A percentile compares a stretch with the other conserved stretches of the same genome.
phyloP scores from a whole-genome alignment of 1,140 invertebrate genomes.

The Cotesia vestalis region DNA sequence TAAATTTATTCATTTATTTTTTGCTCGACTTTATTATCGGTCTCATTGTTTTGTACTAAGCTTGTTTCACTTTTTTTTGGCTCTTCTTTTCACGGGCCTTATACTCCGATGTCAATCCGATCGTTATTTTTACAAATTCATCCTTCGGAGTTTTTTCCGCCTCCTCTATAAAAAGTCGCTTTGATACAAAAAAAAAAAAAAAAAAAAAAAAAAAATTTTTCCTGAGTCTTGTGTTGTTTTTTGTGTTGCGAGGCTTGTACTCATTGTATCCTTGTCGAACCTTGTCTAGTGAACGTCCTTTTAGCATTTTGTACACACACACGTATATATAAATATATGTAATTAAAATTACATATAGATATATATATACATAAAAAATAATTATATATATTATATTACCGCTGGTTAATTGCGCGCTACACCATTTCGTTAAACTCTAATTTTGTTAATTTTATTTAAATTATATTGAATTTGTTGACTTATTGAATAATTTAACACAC shows the following conservation, averaged over 20 bases:
- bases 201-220: conserved; percentile 27
- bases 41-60: conserved; percentile 6
- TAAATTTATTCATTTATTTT: too few species aligned
- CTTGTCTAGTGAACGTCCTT: conserved; percentile 54
- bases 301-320: conserved; percentile 20
- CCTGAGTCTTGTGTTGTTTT: conserved; percentile 58
- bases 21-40: conserved; percentile 7
- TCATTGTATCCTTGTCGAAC: conserved; percentile 53
- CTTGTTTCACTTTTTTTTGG: conserved; percentile 8
- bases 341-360: too few species aligned
- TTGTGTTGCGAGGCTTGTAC: conserved; percentile 61
- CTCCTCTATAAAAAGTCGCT: conserved; percentile 15
- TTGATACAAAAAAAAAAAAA: conserved; percentile 20
- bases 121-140: not conserved
- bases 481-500: too few species aligned
- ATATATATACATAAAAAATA: too few species aligned
- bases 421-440: too few species aligned
- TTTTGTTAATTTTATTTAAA: too few species aligned
- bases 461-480: too few species aligned
- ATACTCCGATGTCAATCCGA: not conserved
- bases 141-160: too few species aligned
- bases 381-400: too few species aligned
- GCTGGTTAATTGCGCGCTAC: too few species aligned
- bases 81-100: conserved; percentile 20
- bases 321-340: conserved; percentile 12